Percentiles rank a stretch among this genome's conserved stretches.
Conservation (phyloP, 2,797 vertebrate genomes). For the Squalus acanthias region DNA sequence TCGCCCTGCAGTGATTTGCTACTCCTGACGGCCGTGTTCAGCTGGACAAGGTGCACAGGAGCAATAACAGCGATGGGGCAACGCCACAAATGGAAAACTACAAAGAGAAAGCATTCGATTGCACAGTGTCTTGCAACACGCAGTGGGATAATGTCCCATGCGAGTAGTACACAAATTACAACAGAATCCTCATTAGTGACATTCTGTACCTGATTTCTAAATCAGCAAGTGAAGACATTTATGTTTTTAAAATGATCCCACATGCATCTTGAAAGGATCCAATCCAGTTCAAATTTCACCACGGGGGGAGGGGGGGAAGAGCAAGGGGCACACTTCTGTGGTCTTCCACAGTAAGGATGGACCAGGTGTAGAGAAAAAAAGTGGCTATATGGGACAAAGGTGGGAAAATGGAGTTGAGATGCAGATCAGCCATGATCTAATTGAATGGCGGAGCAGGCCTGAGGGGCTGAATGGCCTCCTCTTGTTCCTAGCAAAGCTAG, state of each 20-base stretch:
- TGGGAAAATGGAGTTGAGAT: neutral
- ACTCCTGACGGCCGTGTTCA: neutral
- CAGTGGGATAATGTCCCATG: neutral
- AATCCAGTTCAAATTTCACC: neutral
- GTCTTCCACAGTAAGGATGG: neutral
- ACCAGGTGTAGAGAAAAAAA: neutral
- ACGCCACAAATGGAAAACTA: conserved; percentile 28
- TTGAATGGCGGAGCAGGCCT: too few species aligned
- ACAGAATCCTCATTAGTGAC: neutral
- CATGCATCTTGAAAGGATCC: neutral
- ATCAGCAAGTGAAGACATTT: neutral
- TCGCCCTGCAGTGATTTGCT: neutral
- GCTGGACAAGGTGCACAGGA: neutral
- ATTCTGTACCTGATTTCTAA: conserved; percentile 11
- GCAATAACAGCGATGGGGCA: neutral
- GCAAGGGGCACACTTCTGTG: neutral
- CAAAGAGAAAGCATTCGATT: neutral
- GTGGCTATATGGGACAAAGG: neutral
- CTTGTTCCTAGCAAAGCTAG: neutral
- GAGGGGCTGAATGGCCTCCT: too few species aligned
- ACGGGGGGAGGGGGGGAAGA: neutral
- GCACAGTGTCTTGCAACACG: conserved; percentile 20
- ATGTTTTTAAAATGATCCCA: neutral
- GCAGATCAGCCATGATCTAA: neutral
- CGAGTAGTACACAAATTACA: conserved; percentile 2